These are phyloP conservation scores for Xenopus petersii DNA, from an alignment of 2,797 vertebrate species.

Conservation along the genomic window DNA sequence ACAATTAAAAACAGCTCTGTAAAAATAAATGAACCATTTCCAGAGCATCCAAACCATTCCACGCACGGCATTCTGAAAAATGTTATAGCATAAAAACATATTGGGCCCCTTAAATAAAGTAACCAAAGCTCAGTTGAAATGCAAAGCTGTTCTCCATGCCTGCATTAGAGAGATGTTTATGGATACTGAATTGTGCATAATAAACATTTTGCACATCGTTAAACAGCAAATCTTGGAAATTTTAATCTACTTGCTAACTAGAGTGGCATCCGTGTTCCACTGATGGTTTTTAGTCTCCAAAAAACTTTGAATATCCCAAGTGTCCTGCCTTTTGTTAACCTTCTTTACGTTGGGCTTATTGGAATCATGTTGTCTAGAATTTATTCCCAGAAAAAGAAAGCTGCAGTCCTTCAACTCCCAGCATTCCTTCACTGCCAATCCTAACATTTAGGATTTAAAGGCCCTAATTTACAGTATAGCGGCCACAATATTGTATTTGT, in stretches of 20 bases:
- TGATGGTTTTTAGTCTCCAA: not conserved
- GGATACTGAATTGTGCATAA: constrained; percentile 11
- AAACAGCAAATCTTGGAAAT: constrained; percentile 47
- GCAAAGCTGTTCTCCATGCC: constrained; percentile 11
- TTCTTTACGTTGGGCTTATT: too few relatives aligned
- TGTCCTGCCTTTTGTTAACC: not conserved
- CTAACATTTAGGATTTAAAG: too few relatives aligned
- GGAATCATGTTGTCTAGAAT: too few relatives aligned
- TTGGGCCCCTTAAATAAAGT: constrained; percentile 37
- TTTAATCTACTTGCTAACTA: constrained; percentile 9
- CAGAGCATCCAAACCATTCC: constrained; percentile 20
- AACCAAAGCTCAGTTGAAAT: constrained; percentile 26
- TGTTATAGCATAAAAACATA: constrained; percentile 28
- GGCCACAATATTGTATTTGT: too few relatives aligned
- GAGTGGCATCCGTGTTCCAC: not conserved
- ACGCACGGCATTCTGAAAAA: constrained; percentile 14
- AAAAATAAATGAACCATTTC: constrained; percentile 36
- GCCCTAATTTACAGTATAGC: too few relatives aligned
- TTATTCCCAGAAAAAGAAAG: too few relatives aligned
- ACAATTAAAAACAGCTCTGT: constrained; percentile 42
- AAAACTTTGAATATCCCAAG: not conserved
- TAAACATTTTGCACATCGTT: constrained; percentile 25
- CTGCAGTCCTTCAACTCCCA: too few relatives aligned
- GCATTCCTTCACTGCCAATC: too few relatives aligned
- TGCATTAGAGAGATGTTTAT: constrained; percentile 23